Conservation (phyloP, 2,888 invertebrate genomes). For the Nemoura dubitans region DNA sequence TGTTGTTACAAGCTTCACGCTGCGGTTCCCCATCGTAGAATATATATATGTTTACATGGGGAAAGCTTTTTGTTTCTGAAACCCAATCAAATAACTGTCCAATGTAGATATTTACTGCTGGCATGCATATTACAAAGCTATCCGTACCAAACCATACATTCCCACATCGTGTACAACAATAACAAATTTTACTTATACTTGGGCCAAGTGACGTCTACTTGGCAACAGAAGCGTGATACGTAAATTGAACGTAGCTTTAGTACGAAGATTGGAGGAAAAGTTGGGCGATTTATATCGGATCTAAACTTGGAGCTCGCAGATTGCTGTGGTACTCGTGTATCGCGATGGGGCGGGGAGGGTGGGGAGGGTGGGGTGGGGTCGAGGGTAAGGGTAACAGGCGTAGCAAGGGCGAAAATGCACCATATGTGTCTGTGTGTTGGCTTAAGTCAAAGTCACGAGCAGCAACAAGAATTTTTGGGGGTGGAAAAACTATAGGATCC, state of each 20-base stretch:
- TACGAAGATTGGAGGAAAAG: conserved; percentile 20
- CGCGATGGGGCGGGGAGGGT: neutral
- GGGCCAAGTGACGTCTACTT: conserved; percentile 29
- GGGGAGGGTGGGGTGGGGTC: no score
- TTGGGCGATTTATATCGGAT: conserved; percentile 14
- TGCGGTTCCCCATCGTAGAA: neutral
- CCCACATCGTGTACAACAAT: conserved; percentile 26
- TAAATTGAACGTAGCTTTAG: conserved; percentile 26
- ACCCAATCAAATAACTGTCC: conserved; percentile 50
- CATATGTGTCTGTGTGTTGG: neutral
- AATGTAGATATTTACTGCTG: conserved; percentile 48
- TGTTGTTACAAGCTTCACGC: neutral
- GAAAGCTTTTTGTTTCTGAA: conserved; percentile 47
- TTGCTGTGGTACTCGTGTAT: conserved; percentile 12
- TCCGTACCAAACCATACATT: conserved; percentile 8
- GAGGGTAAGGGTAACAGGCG: neutral
- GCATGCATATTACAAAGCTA: conserved; percentile 39
- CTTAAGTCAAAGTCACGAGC: neutral
- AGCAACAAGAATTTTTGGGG: neutral
- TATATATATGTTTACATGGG: neutral
- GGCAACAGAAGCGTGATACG: conserved; percentile 16
- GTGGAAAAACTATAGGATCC: neutral
- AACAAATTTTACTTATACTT: conserved; percentile 41
- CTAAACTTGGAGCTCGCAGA: neutral
- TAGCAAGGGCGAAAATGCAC: neutral